phyloP scores from a whole-genome alignment of 1,140 invertebrate species.

The Liolophura sinensis region DNA sequence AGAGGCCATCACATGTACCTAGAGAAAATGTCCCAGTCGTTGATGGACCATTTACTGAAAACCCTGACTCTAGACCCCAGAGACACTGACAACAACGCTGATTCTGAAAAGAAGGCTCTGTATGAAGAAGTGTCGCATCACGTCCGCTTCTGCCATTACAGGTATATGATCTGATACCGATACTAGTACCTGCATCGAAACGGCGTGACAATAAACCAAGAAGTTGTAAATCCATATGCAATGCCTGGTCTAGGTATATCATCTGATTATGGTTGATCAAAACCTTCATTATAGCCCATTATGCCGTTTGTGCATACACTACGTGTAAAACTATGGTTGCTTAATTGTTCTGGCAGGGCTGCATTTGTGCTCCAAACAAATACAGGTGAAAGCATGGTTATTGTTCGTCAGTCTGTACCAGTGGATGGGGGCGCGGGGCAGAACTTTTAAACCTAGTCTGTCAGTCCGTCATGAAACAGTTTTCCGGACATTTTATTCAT shows the following conservation, averaged over 20 bases:
- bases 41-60: slow-evolving; percentile 19
- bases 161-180: slow-evolving; percentile 18
- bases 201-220: no score
- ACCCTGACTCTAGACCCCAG: slow-evolving; percentile 15
- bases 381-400: not conserved
- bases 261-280: no score
- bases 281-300: not conserved
- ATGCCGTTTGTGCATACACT: not conserved
- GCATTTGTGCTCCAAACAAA: not conserved
- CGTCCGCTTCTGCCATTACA: slow-evolving; percentile 47
- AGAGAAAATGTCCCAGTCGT: slow-evolving; percentile 61
- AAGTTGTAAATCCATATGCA: no score
- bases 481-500: no score
- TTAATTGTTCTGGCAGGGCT: not conserved
- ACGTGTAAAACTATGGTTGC: not conserved
- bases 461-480: no score
- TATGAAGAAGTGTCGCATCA: slow-evolving; percentile 67
- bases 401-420: no score
- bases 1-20: slow-evolving; percentile 69
- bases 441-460: no score
- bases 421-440: no score
- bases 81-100: not conserved
- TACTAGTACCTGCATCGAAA: no score
- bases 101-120: slow-evolving; percentile 39
- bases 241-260: no score